Conservation (phyloP, 92 coral and sea anemone genomes). For the Parazoanthus darwini region DNA sequence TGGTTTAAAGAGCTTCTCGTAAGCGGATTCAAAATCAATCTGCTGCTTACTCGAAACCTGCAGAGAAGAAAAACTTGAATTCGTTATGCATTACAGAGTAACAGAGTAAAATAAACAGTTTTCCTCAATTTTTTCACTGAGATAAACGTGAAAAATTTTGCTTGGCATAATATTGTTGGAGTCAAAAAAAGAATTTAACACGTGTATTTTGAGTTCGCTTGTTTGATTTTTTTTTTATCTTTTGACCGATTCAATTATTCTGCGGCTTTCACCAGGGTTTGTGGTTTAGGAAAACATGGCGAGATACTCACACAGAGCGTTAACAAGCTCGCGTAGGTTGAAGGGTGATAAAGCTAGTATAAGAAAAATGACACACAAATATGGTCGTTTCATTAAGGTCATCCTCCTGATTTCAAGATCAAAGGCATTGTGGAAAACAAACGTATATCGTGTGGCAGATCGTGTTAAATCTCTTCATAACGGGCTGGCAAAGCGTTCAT, state of each 20-base stretch:
- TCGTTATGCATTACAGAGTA: neutral
- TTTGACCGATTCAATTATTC: no score
- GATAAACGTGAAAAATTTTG: no score
- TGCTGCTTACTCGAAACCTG: neutral
- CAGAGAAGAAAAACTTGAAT: neutral
- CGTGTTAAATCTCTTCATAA: neutral
- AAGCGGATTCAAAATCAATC: neutral
- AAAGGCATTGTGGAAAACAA: neutral
- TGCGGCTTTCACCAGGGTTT: neutral
- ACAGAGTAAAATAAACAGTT: neutral
- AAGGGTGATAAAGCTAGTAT: no score
- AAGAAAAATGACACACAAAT: neutral
- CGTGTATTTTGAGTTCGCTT: neutral
- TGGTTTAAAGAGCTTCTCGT: neutral
- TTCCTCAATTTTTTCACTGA: neutral
- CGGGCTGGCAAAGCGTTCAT: neutral
- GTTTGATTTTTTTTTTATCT: neutral
- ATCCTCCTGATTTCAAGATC: neutral
- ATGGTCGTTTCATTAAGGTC: neutral
- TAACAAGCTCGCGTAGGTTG: neutral
- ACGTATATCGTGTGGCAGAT: neutral
- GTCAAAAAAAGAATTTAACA: no score
- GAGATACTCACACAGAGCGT: neutral
- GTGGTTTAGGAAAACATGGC: neutral
- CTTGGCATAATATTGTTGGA: neutral